Percentiles rank a stretch among this genome's conserved stretches.
Evolutionary conservation across 2,797 vertebrate species (phyloP).

Genomic region (Diplodus sargus): DNA sequence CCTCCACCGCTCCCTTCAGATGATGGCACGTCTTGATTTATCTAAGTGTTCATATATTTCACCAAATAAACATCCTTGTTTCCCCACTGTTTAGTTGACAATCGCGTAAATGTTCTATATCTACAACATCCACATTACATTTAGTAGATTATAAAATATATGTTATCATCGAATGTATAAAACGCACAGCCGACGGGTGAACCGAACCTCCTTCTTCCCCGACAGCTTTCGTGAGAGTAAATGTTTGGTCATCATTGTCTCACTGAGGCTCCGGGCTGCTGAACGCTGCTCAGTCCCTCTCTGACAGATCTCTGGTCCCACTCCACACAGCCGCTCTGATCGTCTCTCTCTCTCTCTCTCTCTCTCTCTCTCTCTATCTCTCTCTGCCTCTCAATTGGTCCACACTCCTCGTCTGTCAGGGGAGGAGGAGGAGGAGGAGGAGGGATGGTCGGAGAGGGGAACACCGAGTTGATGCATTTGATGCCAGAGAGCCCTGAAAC

Average conservation of each 20-base stretch:
- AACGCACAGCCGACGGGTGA: background rate
- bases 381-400: constrained; percentile 67
- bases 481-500: constrained; percentile 9
- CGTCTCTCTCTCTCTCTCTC: constrained; percentile 24
- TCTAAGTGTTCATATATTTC: no score
- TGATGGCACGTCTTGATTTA: no score
- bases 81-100: background rate
- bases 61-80: background rate
- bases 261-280: background rate
- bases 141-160: no score
- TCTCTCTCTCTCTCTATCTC: constrained; percentile 21
- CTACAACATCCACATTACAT: background rate
- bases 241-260: background rate
- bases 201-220: background rate
- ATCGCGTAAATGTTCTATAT: background rate
- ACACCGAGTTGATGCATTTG: constrained; percentile 57
- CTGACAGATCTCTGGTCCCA: constrained; percentile 38
- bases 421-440: constrained; percentile 29
- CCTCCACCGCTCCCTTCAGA: background rate
- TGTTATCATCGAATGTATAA: background rate
- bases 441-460: constrained; percentile 29
- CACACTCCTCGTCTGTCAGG: constrained; percentile 32
- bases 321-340: constrained; percentile 21
- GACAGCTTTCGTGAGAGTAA: background rate
- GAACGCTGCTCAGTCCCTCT: background rate